A percentile compares a stretch with the other conserved stretches of the same genome.
Evolutionary conservation across 2,113 vertebrate species (phyloP).

Genomic region (Mesoclemmys tuberculata): DNA sequence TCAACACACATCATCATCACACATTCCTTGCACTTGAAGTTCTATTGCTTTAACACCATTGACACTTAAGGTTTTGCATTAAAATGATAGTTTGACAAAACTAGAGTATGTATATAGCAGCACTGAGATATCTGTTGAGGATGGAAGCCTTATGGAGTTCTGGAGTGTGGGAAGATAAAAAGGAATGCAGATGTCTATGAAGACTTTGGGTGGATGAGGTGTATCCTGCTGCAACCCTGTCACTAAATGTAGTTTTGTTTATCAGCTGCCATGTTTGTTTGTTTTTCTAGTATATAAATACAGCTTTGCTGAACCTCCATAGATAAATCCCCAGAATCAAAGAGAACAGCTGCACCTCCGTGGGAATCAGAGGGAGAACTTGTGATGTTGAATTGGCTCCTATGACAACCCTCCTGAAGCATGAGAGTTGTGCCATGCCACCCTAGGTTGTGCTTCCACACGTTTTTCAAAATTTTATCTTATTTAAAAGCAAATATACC

Average conservation of each 20-base stretch:
- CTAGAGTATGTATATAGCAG: background rate
- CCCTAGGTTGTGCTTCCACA: background rate
- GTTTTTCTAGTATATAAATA: background rate
- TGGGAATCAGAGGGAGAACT: background rate
- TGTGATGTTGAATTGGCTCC: too few relatives aligned
- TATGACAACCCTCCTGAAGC: background rate
- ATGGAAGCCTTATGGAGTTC: background rate
- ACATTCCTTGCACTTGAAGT: background rate
- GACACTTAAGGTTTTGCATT: background rate
- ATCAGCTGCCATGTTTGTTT: background rate
- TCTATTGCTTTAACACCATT: background rate
- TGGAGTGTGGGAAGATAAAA: rapidly evolving
- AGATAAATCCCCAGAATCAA: background rate
- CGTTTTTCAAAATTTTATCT: background rate
- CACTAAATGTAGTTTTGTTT: background rate
- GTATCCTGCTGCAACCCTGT: background rate
- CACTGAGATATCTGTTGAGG: background rate
- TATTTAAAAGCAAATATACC: background rate
- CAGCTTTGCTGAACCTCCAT: background rate
- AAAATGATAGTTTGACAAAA: background rate
- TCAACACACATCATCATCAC: background rate
- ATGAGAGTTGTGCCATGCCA: background rate
- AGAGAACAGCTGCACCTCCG: background rate
- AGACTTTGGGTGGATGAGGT: background rate
- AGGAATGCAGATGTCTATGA: background rate